phyloP scores from a whole-genome alignment of 2,113 vertebrate species.

The Bucco capensis region DNA sequence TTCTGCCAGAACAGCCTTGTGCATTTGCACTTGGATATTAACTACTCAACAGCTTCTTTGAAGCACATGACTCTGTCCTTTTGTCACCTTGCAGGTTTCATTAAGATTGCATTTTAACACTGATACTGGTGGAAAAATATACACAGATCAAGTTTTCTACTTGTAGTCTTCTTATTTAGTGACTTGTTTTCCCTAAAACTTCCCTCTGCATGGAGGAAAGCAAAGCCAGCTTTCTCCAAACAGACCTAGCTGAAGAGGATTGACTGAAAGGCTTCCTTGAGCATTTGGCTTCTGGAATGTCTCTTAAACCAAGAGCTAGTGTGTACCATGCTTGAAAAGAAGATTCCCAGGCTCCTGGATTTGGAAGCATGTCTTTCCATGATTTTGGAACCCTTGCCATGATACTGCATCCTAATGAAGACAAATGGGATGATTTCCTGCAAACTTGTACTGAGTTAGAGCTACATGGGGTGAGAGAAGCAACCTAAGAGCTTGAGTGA shows the following conservation, averaged over 20 bases:
- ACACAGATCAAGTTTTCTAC: not conserved
- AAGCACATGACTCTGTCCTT: not conserved
- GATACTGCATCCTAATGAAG: not conserved
- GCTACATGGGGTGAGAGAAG: not conserved
- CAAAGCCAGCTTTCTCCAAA: not conserved
- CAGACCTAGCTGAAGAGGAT: not conserved
- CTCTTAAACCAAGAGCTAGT: not conserved
- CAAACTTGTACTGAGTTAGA: too few species aligned
- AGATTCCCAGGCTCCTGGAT: not conserved
- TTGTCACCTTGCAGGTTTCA: not conserved
- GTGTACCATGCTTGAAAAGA: not conserved
- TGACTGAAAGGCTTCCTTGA: not conserved
- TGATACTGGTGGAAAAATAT: too few species aligned
- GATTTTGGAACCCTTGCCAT: not conserved
- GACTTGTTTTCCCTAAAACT: not conserved
- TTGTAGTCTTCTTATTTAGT: not conserved
- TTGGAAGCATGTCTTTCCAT: not conserved
- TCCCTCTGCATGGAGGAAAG: too few species aligned
- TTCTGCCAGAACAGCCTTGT: too few species aligned
- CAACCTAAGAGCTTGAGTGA: accelerated
- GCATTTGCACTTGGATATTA: not conserved
- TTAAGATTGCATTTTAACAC: not conserved
- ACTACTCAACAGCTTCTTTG: not conserved
- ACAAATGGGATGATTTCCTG: not conserved
- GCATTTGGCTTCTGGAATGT: not conserved